Percentiles rank a stretch among this genome's conserved stretches.
Evolutionary conservation across 2,113 vertebrate genomes (phyloP).

Genomic region (Nerophis ophidion): DNA sequence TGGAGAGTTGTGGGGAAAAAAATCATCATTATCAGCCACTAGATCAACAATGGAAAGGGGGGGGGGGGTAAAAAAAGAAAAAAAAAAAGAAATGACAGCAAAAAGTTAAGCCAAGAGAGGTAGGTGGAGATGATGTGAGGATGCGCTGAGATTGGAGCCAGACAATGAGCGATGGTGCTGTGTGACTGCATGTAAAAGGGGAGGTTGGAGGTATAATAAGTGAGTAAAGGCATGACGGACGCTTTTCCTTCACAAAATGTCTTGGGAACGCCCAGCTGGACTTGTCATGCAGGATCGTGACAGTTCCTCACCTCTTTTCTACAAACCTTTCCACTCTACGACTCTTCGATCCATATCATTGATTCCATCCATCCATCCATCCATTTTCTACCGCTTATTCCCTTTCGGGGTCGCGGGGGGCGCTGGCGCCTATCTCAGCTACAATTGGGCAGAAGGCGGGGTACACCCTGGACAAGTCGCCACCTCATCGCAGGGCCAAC

Average conservation of each 20-base stretch:
- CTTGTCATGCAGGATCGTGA: conserved; percentile 46
- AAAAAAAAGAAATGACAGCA: conserved; percentile 51
- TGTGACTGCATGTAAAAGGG: conserved; percentile 14
- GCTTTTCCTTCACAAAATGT: conserved; percentile 44
- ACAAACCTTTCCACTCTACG: conserved; percentile 8
- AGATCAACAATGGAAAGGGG: conserved; percentile 63
- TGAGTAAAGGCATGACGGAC: neutral
- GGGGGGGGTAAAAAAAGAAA: conserved; percentile 13
- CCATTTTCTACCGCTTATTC: too few relatives aligned
- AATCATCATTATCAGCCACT: conserved; percentile 67
- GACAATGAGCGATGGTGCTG: conserved; percentile 49
- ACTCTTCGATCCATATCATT: neutral
- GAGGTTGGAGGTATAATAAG: neutral
- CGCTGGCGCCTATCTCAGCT: too few relatives aligned
- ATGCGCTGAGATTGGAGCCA: conserved; percentile 48
- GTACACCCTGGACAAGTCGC: too few relatives aligned
- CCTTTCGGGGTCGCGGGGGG: too few relatives aligned
- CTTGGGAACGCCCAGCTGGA: conserved; percentile 59
- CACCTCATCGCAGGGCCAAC: too few relatives aligned
- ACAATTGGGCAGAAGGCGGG: too few relatives aligned
- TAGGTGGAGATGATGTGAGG: conserved; percentile 58
- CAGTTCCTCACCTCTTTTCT: conserved; percentile 20
- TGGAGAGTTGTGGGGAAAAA: conserved; percentile 45
- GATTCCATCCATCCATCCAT: too few relatives aligned
- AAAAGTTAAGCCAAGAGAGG: conserved; percentile 55